Percentiles rank a stretch among this genome's conserved stretches.
Conservation (phyloP, 2,797 vertebrate species). For the Falco novaeseelandiae region DNA sequence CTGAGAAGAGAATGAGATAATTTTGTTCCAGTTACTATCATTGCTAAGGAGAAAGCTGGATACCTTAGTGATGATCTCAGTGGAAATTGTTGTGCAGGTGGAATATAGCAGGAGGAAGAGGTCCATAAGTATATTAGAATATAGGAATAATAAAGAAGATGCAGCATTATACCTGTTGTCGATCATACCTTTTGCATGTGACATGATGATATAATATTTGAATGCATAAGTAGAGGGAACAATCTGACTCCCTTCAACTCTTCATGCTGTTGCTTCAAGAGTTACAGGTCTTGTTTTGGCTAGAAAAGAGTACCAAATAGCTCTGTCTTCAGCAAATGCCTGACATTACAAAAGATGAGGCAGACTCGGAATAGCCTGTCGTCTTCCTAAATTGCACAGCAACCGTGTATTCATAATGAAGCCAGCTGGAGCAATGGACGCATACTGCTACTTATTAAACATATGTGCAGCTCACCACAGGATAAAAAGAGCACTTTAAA, state of each 20-base stretch:
- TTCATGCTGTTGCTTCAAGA: not conserved
- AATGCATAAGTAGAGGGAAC: not conserved
- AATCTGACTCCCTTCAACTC: not conserved
- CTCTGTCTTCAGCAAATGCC: not conserved
- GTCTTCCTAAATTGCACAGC: not conserved
- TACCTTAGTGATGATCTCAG: not conserved
- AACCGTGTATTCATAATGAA: not conserved
- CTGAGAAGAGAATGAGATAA: not conserved
- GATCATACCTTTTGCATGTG: not conserved
- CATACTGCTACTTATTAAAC: conserved; percentile 21
- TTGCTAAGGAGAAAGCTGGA: not conserved
- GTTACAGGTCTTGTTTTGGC: not conserved
- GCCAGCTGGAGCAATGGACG: conserved; percentile 3
- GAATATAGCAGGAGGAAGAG: not conserved
- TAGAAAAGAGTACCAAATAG: not conserved
- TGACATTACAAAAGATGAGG: not conserved
- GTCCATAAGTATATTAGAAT: not conserved
- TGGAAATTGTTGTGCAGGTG: not conserved
- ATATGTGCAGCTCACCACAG: not conserved
- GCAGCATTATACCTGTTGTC: not conserved
- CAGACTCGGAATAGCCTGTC: not conserved
- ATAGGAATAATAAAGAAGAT: not conserved
- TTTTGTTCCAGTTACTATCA: not conserved
- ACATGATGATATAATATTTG: not conserved
- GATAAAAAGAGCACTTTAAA: conserved; percentile 21